Percentiles rank a stretch among this genome's conserved stretches.
Evolutionary conservation across 1,140 invertebrate genomes (phyloP).

Genomic region (Antheraea mylitta): DNA sequence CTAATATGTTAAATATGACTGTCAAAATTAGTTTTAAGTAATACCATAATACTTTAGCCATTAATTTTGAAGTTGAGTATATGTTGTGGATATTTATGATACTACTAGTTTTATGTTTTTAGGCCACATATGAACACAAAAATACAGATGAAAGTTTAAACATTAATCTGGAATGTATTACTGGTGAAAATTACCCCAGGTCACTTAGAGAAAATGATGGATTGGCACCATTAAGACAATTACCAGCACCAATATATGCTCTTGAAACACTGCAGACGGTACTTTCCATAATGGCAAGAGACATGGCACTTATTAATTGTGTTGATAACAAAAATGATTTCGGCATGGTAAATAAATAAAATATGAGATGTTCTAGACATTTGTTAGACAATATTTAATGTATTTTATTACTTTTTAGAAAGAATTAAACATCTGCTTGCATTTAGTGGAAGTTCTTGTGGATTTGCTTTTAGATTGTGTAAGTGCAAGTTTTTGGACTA

Average conservation of each 20-base stretch:
- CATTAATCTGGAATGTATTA: constrained; percentile 46
- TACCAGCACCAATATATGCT: constrained; percentile 55
- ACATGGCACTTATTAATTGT: constrained; percentile 38
- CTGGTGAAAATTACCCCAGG: constrained; percentile 21
- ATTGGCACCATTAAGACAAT: constrained; percentile 47
- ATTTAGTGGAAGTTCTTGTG: constrained; percentile 49
- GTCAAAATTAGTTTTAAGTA: no score
- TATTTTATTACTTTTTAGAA: constrained; percentile 42
- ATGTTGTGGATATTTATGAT: no score
- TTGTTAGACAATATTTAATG: not conserved
- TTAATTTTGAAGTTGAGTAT: no score
- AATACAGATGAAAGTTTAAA: constrained; percentile 46
- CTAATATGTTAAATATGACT: no score
- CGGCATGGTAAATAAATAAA: constrained; percentile 37
- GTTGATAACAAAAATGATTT: constrained; percentile 37
- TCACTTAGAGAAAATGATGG: constrained; percentile 37
- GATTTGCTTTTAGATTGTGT: constrained; percentile 56
- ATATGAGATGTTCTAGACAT: not conserved
- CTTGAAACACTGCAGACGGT: constrained; percentile 49
- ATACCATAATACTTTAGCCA: no score
- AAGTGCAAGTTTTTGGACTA: constrained; percentile 47
- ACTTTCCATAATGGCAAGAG: constrained; percentile 48
- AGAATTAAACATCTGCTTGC: constrained; percentile 49
- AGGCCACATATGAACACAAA: constrained; percentile 39
- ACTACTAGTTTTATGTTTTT: constrained; percentile 8